Conservation (phyloP, 2,113 vertebrate species). For the Pterocles orientalis region DNA sequence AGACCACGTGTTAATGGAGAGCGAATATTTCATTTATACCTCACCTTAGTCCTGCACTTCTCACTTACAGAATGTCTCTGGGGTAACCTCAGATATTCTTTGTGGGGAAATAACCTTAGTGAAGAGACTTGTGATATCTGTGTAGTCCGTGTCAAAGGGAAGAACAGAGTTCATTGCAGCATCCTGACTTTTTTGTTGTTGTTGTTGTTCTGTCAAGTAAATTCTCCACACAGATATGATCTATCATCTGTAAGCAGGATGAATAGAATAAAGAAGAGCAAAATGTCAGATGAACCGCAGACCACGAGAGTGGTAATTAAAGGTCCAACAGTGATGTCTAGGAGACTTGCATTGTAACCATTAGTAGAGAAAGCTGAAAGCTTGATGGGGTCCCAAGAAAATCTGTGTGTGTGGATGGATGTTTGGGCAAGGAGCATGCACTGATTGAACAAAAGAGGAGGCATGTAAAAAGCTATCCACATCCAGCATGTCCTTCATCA, state of each 20-base stretch:
- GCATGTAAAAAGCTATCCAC: background rate
- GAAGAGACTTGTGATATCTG: background rate
- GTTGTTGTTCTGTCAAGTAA: background rate
- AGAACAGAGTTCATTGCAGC: background rate
- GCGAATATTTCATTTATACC: slow-evolving; percentile 5
- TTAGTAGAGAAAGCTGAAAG: background rate
- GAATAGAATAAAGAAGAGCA: background rate
- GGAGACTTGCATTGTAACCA: background rate
- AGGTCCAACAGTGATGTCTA: background rate
- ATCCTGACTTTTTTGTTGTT: rapidly evolving
- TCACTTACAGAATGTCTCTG: background rate
- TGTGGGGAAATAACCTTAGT: background rate
- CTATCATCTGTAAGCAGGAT: background rate
- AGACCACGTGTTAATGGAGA: background rate
- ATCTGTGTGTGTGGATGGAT: rapidly evolving
- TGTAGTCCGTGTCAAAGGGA: background rate
- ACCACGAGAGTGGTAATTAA: background rate
- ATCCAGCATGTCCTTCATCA: background rate
- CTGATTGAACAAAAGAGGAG: background rate
- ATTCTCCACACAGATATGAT: background rate
- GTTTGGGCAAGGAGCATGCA: background rate
- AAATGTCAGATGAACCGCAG: background rate
- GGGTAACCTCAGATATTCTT: background rate
- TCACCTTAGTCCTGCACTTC: background rate
- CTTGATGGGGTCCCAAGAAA: background rate